phyloP scores from a whole-genome alignment of 2,797 vertebrate species.

The Trachops cirrhosus region DNA sequence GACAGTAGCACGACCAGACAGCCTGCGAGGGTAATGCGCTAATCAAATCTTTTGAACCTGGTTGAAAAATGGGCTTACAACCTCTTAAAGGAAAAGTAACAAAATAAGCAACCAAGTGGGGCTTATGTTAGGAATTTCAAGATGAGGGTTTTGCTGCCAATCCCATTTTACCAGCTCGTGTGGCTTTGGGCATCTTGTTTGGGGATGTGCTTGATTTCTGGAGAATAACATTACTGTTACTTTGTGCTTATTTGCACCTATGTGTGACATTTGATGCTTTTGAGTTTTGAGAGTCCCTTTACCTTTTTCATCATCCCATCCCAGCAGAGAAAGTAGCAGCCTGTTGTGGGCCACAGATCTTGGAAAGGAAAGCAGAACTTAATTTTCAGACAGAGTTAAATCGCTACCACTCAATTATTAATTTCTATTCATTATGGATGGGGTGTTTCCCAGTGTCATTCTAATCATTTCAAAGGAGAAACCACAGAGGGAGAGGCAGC shows the following conservation, averaged over 20 bases:
- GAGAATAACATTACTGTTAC: not conserved
- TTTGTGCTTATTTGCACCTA: not conserved
- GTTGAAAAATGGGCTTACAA: not conserved
- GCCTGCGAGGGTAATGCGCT: not conserved
- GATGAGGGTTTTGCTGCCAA: not conserved
- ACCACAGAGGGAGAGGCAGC: not conserved
- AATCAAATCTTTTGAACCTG: not conserved
- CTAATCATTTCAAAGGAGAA: not conserved
- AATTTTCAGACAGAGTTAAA: not conserved
- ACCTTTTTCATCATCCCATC: not conserved
- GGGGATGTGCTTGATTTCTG: not conserved
- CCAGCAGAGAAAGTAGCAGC: not conserved
- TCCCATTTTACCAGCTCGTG: fast-evolving
- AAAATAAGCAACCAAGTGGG: not conserved
- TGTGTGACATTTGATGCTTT: not conserved
- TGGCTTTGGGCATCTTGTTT: not conserved
- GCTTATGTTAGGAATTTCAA: not conserved
- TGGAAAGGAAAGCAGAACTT: not conserved
- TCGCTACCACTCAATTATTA: not conserved
- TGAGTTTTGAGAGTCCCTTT: not conserved
- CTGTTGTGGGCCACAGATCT: not conserved
- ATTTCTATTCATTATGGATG: not conserved
- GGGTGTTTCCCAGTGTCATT: not conserved
- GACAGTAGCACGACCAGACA: not conserved
- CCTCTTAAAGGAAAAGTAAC: not conserved